Evolutionary conservation across 1,140 invertebrate species (phyloP).

Genomic region (Dendroctonus valens): DNA sequence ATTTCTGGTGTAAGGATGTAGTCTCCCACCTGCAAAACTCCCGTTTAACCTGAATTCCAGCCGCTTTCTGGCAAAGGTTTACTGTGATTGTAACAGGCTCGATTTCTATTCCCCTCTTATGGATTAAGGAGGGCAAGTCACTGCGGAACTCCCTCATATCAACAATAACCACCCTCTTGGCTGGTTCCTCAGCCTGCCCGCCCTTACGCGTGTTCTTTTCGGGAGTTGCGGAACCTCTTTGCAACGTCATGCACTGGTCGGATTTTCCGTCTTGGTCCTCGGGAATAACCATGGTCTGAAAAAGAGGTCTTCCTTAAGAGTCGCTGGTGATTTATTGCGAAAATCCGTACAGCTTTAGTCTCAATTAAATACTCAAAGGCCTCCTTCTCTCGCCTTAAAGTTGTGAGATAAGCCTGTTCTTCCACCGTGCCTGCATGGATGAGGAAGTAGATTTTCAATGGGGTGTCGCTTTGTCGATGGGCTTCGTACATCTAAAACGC

Average conservation of each 20-base stretch:
- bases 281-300: constrained; percentile 86
- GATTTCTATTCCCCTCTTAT: constrained; percentile 90
- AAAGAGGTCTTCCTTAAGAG: constrained; percentile 32
- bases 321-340: not conserved
- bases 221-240: constrained; percentile 51
- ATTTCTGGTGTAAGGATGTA: constrained; percentile 97
- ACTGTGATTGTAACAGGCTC: constrained; percentile 87
- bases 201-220: constrained; percentile 65
- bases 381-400: constrained; percentile 86
- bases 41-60: not conserved
- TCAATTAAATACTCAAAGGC: constrained; percentile 91
- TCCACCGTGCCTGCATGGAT: constrained; percentile 89
- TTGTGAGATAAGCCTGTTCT: constrained; percentile 92
- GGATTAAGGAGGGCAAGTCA: constrained; percentile 91
- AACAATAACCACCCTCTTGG: constrained; percentile 74
- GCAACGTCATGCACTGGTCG: constrained; percentile 67
- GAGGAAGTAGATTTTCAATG: constrained; percentile 81
- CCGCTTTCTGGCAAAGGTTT: not conserved
- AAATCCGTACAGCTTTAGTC: constrained; percentile 76
- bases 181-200: constrained; percentile 50
- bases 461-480: constrained; percentile 61
- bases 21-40: constrained; percentile 77
- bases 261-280: constrained; percentile 86
- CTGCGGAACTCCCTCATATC: constrained; percentile 98
- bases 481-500: constrained; percentile 60